Conservation (phyloP, 2,888 invertebrate species). For the Hydraecia micacea region DNA sequence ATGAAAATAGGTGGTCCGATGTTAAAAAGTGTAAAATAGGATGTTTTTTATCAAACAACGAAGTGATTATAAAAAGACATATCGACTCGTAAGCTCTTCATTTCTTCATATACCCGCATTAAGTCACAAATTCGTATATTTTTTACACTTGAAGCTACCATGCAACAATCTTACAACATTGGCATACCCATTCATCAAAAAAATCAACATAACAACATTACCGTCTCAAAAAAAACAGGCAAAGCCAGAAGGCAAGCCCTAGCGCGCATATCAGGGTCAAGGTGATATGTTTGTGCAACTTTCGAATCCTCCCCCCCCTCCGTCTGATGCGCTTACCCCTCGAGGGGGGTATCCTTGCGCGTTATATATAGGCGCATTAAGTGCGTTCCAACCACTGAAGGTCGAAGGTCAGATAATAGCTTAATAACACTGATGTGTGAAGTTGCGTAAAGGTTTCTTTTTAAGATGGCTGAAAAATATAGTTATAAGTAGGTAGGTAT, state of each 20-base stretch:
- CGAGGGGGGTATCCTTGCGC: slow-evolving; percentile 57
- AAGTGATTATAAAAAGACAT: not conserved
- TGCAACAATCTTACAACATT: not conserved
- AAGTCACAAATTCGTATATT: not conserved
- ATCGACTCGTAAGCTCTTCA: not conserved
- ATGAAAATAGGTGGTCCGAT: not conserved
- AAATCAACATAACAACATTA: slow-evolving; percentile 30
- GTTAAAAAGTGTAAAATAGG: not conserved
- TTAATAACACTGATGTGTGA: slow-evolving; percentile 29
- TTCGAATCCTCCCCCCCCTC: slow-evolving; percentile 80
- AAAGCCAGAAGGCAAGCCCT: slow-evolving; percentile 54
- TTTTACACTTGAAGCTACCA: not conserved
- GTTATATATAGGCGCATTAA: slow-evolving; percentile 72
- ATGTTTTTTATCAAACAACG: not conserved
- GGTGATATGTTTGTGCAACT: slow-evolving; percentile 83
- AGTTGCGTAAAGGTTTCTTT: too few species aligned
- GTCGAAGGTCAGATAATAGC: slow-evolving; percentile 51
- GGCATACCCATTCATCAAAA: slow-evolving; percentile 16
- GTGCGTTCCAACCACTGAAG: slow-evolving; percentile 48
- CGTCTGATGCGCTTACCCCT: slow-evolving; percentile 61
- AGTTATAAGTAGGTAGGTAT: not conserved
- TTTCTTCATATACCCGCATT: not conserved
- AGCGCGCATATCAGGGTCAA: slow-evolving; percentile 82
- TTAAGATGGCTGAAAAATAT: not conserved
- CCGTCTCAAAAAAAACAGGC: slow-evolving; percentile 12